Evolutionary conservation across 2,113 vertebrate species (phyloP), one percentile per base, ranked within the genome.

Genomic region (Oreochromis aureus): DNA sequence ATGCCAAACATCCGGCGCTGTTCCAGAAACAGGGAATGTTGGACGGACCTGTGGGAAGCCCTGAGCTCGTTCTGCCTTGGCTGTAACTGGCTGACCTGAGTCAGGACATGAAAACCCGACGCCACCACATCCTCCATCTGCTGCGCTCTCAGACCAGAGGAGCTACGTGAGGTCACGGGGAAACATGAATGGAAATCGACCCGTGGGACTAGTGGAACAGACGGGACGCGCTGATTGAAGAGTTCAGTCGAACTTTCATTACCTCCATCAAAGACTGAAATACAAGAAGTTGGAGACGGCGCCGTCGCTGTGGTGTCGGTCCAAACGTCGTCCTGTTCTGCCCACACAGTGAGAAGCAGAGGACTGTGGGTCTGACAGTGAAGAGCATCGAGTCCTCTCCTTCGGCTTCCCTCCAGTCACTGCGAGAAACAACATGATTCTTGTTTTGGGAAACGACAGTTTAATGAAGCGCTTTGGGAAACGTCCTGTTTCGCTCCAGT

Each of bases 301-400:
- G 30, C 24, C 4, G 6, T 30, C 2, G 2, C 32, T 66, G 2
- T 66, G 32, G 41, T 24, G 12, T 24, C 5, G 1, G 66, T 48
- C 41, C 71, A 76, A 76, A 76, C 7, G 10, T 46, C 69, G 18
- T 46, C 41, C 69, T 46, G 69, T 3, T 46, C 8, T 27, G 39
- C 5, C 39, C 66, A 10, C 46, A 46, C 41, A 0, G 1, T 6
- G 24, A 30, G 39, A 5, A 73, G 69, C 41, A 46, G 69, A 73
- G 9, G 8, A 73, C 3, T 73, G 22, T 73, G 39, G 7, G 22
- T 24, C 1, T 24, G 66, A 44, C 0, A 2, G 39, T 1, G 13
- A 71, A 24, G n/a, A 30, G 41, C 41, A 3, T 18, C 1, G 2
- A 18, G 22, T 0, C 5, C 0, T 73, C 41, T 46, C 39, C 41